Evolutionary conservation across 2,797 vertebrate species (phyloP), one percentile per base, ranked within the genome.

Genomic region (Lithobates pipiens): DNA sequence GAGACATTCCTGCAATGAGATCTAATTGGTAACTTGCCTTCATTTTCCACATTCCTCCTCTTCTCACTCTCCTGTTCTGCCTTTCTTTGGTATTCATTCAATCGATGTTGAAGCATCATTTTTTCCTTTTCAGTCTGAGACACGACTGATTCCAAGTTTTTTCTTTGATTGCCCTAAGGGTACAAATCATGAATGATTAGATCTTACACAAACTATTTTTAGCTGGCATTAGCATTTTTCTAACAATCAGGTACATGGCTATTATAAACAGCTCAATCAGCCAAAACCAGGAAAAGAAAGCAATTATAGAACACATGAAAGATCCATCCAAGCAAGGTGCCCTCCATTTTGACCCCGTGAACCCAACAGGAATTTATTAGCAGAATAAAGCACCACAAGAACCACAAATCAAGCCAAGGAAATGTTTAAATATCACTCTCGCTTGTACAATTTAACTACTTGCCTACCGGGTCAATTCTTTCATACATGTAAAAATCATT

Each of bases 51-150:
- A 91, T 98, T 98, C 76, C 97, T 96, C 68, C 98, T 96, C 93
- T 96, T 99, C 89, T 99, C 98, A 76, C 94, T 96, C 89, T 99
- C 98, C 90, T 99, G 97, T 85, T 99, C 98, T 74, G 95, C 93
- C 94, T 98, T 99, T 93, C 98, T 97, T 95, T 99, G 98, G 94
- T 96, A 96, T 69, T 99, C 98, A 0, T 96, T 96, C 92, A 95
- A 93, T 91, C 96, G 94, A 93, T 99, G 98, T 90, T 99, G 98
- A 73, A 95, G 88, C 89, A 98, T 93, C 90, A 98, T 95, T 93
- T 99, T 99, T 87, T 99, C 98, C 90, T 99, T 99, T 91, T 99
- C 98, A 94, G 97, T 94, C 89, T 96, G 93, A 91, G 97, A 98
- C 82, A 96, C 82, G 71, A 93, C 92, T 84, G 93, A 93, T 91